These are phyloP conservation scores for Hippocampus guttulatus DNA, from an alignment of 2,113 vertebrate genomes.

Conservation along the genomic window DNA sequence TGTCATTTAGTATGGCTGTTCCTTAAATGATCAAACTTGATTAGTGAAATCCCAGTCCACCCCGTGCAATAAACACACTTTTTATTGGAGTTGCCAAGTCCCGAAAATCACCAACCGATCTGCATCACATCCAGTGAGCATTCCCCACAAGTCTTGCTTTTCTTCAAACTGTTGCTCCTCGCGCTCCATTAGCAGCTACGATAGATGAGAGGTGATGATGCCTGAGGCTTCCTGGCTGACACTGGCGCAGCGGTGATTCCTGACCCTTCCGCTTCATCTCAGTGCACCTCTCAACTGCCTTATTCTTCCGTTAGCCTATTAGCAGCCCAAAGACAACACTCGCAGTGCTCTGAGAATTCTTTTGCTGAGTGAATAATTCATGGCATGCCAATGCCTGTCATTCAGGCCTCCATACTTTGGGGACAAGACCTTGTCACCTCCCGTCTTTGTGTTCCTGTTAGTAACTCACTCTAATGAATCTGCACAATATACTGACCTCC, in stretches of 20 bases:
- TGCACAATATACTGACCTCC: constrained; percentile 44
- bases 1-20: constrained; percentile 36
- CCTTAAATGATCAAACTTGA: constrained; percentile 31
- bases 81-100: constrained; percentile 41
- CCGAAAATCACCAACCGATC: constrained; percentile 20
- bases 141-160: constrained; percentile 11
- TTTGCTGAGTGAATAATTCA: constrained; percentile 52
- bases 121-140: neutral
- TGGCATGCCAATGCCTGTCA: constrained; percentile 52
- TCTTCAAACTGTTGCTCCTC: neutral
- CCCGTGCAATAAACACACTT: constrained; percentile 41
- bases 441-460: constrained; percentile 26
- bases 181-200: constrained; percentile 17
- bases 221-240: constrained; percentile 15
- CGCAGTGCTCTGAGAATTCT: constrained; percentile 5
- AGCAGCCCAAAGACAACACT: constrained; percentile 31
- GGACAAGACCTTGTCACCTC: constrained; percentile 59
- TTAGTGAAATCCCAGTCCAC: constrained; percentile 47
- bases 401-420: constrained; percentile 44
- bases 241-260: constrained; percentile 15
- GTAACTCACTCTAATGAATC: constrained; percentile 45
- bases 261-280: neutral
- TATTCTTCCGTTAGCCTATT: constrained; percentile 40
- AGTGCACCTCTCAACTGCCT: constrained; percentile 5
- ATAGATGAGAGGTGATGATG: constrained; percentile 11